Conservation (phyloP, 2,888 invertebrate genomes). For the Lordiphosa andalusiaca region DNA sequence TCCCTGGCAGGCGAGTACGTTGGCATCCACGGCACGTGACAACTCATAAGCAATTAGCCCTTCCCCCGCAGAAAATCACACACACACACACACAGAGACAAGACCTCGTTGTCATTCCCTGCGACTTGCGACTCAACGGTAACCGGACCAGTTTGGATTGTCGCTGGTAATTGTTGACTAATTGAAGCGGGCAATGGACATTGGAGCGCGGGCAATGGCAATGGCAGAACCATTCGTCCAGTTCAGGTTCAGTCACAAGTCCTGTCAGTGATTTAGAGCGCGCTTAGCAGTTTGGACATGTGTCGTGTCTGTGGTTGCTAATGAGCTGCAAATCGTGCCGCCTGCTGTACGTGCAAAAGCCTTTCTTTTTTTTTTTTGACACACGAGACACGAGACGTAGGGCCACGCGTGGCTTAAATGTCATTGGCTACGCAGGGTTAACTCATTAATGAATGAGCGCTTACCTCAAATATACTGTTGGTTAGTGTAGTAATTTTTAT, state of each 20-base stretch:
- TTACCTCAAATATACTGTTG: background rate
- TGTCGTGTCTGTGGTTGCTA: slow-evolving; percentile 64
- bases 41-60: slow-evolving; percentile 72
- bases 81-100: background rate
- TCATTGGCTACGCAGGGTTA: slow-evolving; percentile 10
- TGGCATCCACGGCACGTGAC: slow-evolving; percentile 60
- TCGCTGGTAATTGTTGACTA: slow-evolving; percentile 69
- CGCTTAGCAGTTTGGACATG: slow-evolving; percentile 69
- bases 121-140: slow-evolving; percentile 25
- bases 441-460: slow-evolving; percentile 4
- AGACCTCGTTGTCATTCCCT: slow-evolving; percentile 32
- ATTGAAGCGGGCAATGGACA: slow-evolving; percentile 54
- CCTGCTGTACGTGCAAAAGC: slow-evolving; percentile 55
- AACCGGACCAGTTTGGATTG: slow-evolving; percentile 50
- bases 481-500: too few relatives aligned
- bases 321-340: slow-evolving; percentile 72
- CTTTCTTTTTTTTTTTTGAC: slow-evolving; percentile 21
- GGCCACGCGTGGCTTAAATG: slow-evolving; percentile 20
- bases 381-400: slow-evolving; percentile 8
- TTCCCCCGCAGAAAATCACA: background rate
- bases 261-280: slow-evolving; percentile 70
- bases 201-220: slow-evolving; percentile 5
- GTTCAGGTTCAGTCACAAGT: slow-evolving; percentile 43
- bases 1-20: slow-evolving; percentile 23
- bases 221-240: slow-evolving; percentile 21